Evolutionary conservation across 2,888 invertebrate genomes (phyloP).

Genomic region (Xanthia icteritia): DNA sequence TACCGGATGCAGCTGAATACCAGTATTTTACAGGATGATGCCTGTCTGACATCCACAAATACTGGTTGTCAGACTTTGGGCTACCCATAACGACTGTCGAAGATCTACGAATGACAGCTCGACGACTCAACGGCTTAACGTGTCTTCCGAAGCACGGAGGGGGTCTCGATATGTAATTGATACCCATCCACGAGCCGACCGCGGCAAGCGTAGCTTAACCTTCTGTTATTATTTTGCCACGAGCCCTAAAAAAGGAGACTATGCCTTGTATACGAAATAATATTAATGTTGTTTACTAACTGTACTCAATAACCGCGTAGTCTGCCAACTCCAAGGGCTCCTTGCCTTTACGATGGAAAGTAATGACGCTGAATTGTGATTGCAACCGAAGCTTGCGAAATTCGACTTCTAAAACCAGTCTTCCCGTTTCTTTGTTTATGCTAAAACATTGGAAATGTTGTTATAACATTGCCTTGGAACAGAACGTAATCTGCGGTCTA

Average conservation of each 20-base stretch:
- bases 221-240: neutral
- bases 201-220: neutral
- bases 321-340: conserved; percentile 69
- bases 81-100: neutral
- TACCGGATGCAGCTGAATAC: neutral
- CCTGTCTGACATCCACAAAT: no score
- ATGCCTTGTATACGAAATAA: no score
- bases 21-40: neutral
- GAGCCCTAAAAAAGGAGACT: neutral
- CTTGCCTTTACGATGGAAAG: conserved; percentile 66
- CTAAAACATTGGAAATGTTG: conserved; percentile 57
- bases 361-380: conserved; percentile 59
- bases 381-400: conserved; percentile 56
- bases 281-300: conserved; percentile 60
- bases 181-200: neutral
- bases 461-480: neutral
- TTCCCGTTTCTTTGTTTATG: conserved; percentile 68
- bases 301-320: conserved; percentile 51
- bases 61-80: neutral
- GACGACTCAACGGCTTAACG: neutral
- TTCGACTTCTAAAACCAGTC: conserved; percentile 67
- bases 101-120: neutral
- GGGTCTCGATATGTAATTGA: neutral
- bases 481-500: neutral
- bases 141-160: neutral